A percentile compares a stretch with the other conserved stretches of the same genome.
These are phyloP conservation scores for Vireo altiloquus DNA, from an alignment of 2,113 vertebrate species.

Conservation along the genomic window DNA sequence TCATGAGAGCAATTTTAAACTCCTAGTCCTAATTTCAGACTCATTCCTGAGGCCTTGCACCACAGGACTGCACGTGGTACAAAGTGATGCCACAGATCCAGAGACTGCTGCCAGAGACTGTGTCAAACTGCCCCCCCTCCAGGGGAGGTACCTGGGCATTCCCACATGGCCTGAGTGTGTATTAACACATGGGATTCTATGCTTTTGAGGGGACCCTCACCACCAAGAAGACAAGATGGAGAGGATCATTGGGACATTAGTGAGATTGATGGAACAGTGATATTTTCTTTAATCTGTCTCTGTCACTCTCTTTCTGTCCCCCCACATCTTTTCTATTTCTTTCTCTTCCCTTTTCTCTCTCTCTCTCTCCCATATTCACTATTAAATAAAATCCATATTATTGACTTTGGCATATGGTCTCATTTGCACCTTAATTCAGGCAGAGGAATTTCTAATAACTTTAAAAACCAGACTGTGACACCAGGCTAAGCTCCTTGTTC, in stretches of 20 bases:
- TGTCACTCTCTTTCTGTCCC: not conserved
- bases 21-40: not conserved
- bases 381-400: not conserved
- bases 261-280: accelerated
- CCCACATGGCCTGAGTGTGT: accelerated
- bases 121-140: not conserved
- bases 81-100: not conserved
- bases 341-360: not conserved
- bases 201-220: not conserved
- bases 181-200: too few relatives aligned
- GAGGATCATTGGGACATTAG: accelerated
- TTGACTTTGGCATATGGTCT: not conserved
- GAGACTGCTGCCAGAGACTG: too few relatives aligned
- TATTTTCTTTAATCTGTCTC: not conserved
- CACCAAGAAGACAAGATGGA: not conserved
- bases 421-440: not conserved
- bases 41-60: not conserved
- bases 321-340: not conserved
- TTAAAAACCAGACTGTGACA: not conserved
- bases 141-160: not conserved
- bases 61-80: accelerated
- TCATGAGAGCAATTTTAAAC: not conserved
- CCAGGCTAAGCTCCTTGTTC: not conserved
- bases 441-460: not conserved
- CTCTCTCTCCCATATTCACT: not conserved